Percentiles rank a stretch among this genome's conserved stretches.
These are phyloP conservation scores for Butorides virescens DNA, from an alignment of 2,113 vertebrate species.

Conservation along the genomic window DNA sequence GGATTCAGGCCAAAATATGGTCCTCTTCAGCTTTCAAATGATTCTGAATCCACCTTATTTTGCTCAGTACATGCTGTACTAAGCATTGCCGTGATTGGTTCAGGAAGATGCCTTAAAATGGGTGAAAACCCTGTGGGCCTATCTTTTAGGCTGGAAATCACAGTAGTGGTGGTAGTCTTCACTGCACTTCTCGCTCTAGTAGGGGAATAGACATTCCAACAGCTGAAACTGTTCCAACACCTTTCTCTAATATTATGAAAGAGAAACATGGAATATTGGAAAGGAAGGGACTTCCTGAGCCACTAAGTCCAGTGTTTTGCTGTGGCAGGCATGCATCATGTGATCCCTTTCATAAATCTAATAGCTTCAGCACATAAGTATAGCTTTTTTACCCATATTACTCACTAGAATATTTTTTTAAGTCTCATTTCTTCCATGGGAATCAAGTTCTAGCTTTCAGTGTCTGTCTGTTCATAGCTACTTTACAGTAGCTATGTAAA, in stretches of 20 bases:
- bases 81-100: background rate
- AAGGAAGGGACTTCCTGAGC: background rate
- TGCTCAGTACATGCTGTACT: background rate
- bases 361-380: background rate
- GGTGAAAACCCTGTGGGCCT: background rate
- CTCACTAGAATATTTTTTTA: background rate
- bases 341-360: background rate
- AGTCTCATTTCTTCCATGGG: background rate
- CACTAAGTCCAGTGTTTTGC: background rate
- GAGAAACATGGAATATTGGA: background rate
- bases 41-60: background rate
- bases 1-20: background rate
- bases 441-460: background rate
- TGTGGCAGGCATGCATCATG: background rate
- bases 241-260: background rate
- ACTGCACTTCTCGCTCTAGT: accelerated
- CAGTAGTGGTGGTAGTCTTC: background rate
- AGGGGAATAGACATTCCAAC: background rate
- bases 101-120: background rate
- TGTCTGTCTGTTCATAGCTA: background rate
- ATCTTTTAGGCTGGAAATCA: background rate
- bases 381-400: background rate
- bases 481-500: background rate
- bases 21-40: background rate
- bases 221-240: no score